A percentile compares a stretch with the other conserved stretches of the same genome.
phyloP scores from a whole-genome alignment of 2,113 vertebrate species.

The Channa argus region DNA sequence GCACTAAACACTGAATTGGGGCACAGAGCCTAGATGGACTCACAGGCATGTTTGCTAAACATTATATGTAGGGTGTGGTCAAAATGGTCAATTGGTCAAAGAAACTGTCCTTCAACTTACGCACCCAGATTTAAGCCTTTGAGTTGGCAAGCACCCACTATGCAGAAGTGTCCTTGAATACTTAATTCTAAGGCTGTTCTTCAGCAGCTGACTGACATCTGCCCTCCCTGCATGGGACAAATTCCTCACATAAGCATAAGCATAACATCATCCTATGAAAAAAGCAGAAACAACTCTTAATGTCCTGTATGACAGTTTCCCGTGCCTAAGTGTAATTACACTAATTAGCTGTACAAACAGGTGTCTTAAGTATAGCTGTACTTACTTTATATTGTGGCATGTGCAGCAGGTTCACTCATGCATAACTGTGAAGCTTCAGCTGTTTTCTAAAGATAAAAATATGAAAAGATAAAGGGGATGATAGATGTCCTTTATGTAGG shows the following conservation, averaged over 20 bases:
- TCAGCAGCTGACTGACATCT: conserved; percentile 21
- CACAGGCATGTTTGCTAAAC: conserved; percentile 44
- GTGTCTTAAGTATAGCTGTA: no score
- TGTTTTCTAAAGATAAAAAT: not conserved
- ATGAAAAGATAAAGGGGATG: not conserved
- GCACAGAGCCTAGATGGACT: conserved; percentile 47
- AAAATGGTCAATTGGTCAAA: conserved; percentile 53
- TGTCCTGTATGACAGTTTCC: not conserved
- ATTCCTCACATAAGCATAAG: conserved; percentile 12
- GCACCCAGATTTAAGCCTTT: not conserved
- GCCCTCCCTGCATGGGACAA: conserved; percentile 12
- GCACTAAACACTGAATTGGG: conserved; percentile 44
- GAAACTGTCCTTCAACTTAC: conserved; percentile 51
- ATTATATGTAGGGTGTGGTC: conserved; percentile 62
- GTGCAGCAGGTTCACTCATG: not conserved
- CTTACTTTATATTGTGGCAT: not conserved
- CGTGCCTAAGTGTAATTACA: not conserved
- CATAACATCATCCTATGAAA: conserved; percentile 5
- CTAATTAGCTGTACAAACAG: no score
- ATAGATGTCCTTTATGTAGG: conserved; percentile 1
- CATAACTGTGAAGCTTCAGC: not conserved
- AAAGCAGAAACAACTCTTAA: not conserved
- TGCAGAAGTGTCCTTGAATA: conserved; percentile 31
- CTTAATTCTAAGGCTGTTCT: conserved; percentile 20
- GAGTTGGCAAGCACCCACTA: conserved; percentile 14